phyloP scores from a whole-genome alignment of 2,113 vertebrate genomes.

The Theristicus caerulescens region DNA sequence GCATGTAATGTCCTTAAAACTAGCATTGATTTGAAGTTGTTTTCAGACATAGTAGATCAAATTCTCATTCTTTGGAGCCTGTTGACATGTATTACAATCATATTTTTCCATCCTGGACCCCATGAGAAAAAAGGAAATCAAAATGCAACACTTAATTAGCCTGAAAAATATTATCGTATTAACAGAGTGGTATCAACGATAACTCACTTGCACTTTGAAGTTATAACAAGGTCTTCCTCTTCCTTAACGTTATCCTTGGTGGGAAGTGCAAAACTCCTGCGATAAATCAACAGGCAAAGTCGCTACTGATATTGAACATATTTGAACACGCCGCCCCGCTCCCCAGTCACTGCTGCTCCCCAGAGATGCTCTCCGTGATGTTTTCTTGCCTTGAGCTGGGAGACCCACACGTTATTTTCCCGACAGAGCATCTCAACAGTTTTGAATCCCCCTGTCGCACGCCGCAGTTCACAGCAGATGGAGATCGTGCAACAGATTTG shows the following conservation, averaged over 20 bases:
- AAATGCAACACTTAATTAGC: background rate
- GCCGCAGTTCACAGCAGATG: background rate
- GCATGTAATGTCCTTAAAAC: background rate
- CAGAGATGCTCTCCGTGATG: background rate
- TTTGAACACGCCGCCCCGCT: fast-evolving
- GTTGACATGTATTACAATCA: background rate
- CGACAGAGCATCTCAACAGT: background rate
- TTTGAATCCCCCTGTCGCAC: background rate
- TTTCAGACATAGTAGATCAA: background rate
- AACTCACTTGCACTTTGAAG: background rate
- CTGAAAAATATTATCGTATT: background rate
- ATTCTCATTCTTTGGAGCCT: background rate
- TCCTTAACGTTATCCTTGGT: background rate
- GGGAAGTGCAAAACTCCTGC: background rate
- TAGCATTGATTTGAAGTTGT: background rate
- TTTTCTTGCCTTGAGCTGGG: background rate
- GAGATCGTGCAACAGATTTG: background rate
- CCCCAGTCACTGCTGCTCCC: background rate
- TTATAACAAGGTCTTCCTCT: background rate
- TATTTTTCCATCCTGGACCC: background rate
- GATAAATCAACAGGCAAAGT: background rate
- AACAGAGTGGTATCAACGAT: background rate
- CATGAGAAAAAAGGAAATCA: background rate
- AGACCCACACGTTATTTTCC: background rate
- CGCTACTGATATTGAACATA: fast-evolving